phyloP scores from a whole-genome alignment of 2,888 invertebrate species.

The Diaprepes abbreviatus region DNA sequence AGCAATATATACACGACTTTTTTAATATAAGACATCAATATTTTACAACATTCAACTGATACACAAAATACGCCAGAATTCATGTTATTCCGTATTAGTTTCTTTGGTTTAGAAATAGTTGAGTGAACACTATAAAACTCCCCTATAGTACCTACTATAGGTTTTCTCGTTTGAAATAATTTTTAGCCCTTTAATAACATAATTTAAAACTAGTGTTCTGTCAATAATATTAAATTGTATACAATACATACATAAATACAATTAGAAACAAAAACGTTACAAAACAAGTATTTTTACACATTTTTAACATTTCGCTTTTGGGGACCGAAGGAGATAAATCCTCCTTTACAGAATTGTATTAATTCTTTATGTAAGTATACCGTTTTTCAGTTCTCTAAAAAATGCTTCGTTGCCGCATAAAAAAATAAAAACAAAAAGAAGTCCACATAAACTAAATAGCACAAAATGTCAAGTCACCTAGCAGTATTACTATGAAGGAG shows the following conservation, averaged over 20 bases:
- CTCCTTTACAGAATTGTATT: too few relatives aligned
- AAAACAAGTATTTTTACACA: not conserved
- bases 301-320: not conserved
- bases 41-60: constrained; percentile 49
- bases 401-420: not conserved
- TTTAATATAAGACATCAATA: constrained; percentile 5
- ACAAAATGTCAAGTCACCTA: constrained; percentile 15
- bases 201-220: constrained; percentile 9
- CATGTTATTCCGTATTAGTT: constrained; percentile 60
- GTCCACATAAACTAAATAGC: constrained; percentile 10
- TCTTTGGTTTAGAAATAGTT: constrained; percentile 64
- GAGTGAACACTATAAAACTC: constrained; percentile 61
- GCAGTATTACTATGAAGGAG: constrained; percentile 65
- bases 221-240: constrained; percentile 27
- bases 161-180: not conserved
- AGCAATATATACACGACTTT: constrained; percentile 38
- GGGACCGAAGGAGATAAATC: not conserved
- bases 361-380: not conserved
- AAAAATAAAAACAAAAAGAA: constrained; percentile 12
- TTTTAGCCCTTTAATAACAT: constrained; percentile 9
- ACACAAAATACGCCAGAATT: constrained; percentile 42
- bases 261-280: constrained; percentile 13
- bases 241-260: constrained; percentile 40
- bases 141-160: constrained; percentile 1
- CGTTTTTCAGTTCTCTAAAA: constrained; percentile 3